Base-by-base conservation (phyloP, 2,888 invertebrate genomes). In the Drosophila flavopinicola region DNA sequence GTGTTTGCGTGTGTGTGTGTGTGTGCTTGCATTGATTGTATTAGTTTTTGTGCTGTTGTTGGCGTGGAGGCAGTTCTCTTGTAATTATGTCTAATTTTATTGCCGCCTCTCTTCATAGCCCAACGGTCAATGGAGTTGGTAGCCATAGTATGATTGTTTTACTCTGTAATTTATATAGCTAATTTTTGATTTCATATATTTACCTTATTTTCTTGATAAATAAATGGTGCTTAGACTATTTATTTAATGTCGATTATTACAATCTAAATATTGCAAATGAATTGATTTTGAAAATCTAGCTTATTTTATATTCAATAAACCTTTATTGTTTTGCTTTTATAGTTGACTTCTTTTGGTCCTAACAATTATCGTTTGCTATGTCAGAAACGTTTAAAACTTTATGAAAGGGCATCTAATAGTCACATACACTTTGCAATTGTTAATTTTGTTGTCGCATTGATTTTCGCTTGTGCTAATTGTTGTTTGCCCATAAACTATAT, bases 61-160 rank as follows among this genome's bases (percentile, higher is more conserved):
- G 44, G 44, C 42, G 35, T 61, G 53, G 23, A 29, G 48, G 45
- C 75, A 59, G 35, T 66, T 64, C 61, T 69, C 53, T 75, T 75
- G 80, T 86, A 86, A 83, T 83, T 83, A 83, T 84, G 78, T 76
- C 80, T 86, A 80, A 83, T 84, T 83, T 86, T 71, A 86, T 74
- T 77, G 69, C 65, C 53, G 42, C 13, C 51, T 33, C 20, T 35
- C 27, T 23, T 37, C 44, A 25, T 25, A n/a, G 10, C 15, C 4
- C 35, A 37, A 52, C 24, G 45, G 37, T 41, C 53, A 13, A 25
- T 33, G 37, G 49, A 29, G 11, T 44, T 11, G 6, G 11, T 44
- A 39, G 57, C 38, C 32, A 66, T 58, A 65, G 66, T 74, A 54
- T 66, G 67, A 63, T 57, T 66, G 44, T 5, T 9, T 13, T 51